These are phyloP conservation scores for Lordiphosa andalusiaca DNA, from an alignment of 2,888 invertebrate genomes.

Conservation along the genomic window DNA sequence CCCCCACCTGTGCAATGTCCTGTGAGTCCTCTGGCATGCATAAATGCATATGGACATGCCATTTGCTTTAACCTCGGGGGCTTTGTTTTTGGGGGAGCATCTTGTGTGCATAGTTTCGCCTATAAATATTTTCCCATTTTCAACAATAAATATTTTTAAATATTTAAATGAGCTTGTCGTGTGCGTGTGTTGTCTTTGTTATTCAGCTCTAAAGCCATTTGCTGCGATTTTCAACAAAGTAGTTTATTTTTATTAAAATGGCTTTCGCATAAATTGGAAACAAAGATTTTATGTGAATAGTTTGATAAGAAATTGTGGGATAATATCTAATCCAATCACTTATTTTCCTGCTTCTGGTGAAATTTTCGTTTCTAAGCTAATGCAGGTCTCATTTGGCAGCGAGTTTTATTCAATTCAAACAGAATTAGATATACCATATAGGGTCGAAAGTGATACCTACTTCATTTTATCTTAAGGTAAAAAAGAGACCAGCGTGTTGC, in stretches of 20 bases:
- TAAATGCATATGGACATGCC: slow-evolving; percentile 46
- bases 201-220: slow-evolving; percentile 61
- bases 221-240: slow-evolving; percentile 64
- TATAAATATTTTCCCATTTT: slow-evolving; percentile 65
- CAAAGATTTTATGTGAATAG: neutral
- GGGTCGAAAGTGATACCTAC: too few species aligned
- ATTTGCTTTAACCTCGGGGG: slow-evolving; percentile 40
- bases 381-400: too few species aligned
- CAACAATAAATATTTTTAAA: slow-evolving; percentile 65
- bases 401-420: too few species aligned
- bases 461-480: too few species aligned
- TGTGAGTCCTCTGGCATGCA: slow-evolving; percentile 36
- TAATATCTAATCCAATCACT: too few species aligned
- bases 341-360: too few species aligned
- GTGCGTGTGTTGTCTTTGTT: slow-evolving; percentile 29
- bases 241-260: slow-evolving; percentile 62
- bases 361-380: too few species aligned
- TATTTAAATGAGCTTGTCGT: slow-evolving; percentile 47
- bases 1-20: slow-evolving; percentile 21
- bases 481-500: too few species aligned
- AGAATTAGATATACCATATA: too few species aligned
- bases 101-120: slow-evolving; percentile 52
- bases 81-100: slow-evolving; percentile 2
- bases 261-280: slow-evolving; percentile 14
- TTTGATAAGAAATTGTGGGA: too few species aligned